Base-by-base conservation (phyloP, 1,140 invertebrate genomes). In the Araneus ventricosus region DNA sequence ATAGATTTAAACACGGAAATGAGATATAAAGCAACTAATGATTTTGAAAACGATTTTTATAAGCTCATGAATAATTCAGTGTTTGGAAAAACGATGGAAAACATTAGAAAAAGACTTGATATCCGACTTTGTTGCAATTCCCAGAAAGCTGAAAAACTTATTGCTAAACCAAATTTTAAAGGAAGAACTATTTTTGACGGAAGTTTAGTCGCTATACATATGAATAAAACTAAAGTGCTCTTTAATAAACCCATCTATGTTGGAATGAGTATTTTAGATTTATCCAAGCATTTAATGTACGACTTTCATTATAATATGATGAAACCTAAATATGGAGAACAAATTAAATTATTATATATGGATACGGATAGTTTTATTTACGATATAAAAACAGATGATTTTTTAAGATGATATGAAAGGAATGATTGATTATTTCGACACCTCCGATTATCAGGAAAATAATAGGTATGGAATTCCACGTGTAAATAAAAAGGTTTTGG, bases 401-500 rank as follows among this genome's bases (percentile, higher is more conserved):
- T 27, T 94, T 41, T 94, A 94, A 90, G 14, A 61, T 34, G 89
- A 93, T 92, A 90, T 94, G 88, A 93, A 93, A 90, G 34, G 67
- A 80, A 91, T 94, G 34, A 86, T 88, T 93, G 34, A 90, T 22
- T 22, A 59, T 0, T 94, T 94, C 3, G 94, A 94, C 34, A 92
- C 90, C 0, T 94, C 89, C 0, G 75, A 94, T 93, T 94, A 94
- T 89, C n/a, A 10, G 59, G 63, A 94, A 94, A 61, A 93, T 67
- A 93, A 94, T 91, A 30, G 1, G 52, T 94, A 91, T 85, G 57
- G 27, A 7, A 57, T 95, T 3, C 94, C 79, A 22, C 95, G 87
- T 70, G 88, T 89, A 63, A 96, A 96, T 94, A 96, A 96, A 94
- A 96, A 96, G 94, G 95, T 96, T 6, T 37, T 96, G 7, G 96